phyloP scores from a whole-genome alignment of 2,113 vertebrate genomes.

The Phyllopteryx taeniolatus region DNA sequence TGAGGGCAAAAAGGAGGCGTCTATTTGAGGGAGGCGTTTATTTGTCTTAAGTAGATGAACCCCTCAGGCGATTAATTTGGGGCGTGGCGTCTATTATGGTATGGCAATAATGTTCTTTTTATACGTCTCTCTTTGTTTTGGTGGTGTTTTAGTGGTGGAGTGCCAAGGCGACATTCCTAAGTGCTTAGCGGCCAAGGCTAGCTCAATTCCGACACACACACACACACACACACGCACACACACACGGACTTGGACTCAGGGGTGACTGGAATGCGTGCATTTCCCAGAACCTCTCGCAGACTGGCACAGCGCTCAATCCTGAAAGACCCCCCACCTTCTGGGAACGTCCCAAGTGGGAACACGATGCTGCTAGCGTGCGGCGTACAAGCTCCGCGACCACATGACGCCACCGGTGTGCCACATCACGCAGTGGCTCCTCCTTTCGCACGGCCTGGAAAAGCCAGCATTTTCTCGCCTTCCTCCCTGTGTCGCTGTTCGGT shows the following conservation, averaged over 20 bases:
- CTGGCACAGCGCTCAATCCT: constrained; percentile 59
- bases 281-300: constrained; percentile 58
- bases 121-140: not conserved
- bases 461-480: not conserved
- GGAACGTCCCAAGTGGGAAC: constrained; percentile 41
- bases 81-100: constrained; percentile 9
- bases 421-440: constrained; percentile 8
- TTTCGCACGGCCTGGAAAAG: not conserved
- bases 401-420: constrained; percentile 25
- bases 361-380: constrained; percentile 18
- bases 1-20: not conserved
- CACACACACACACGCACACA: constrained; percentile 6
- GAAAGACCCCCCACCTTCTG: constrained; percentile 27
- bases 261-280: constrained; percentile 55
- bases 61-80: constrained; percentile 3
- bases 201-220: constrained; percentile 23
- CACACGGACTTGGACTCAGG: constrained; percentile 20
- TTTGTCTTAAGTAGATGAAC: not conserved
- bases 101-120: not conserved
- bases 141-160: constrained; percentile 16
- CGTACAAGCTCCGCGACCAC: constrained; percentile 22
- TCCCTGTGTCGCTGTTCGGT: not conserved
- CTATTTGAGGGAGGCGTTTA: not conserved
- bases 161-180: constrained; percentile 57
- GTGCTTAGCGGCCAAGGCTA: constrained; percentile 44